These are phyloP conservation scores for Oreonectes daqikongensis DNA, from an alignment of 2,797 vertebrate genomes.

Conservation along the genomic window DNA sequence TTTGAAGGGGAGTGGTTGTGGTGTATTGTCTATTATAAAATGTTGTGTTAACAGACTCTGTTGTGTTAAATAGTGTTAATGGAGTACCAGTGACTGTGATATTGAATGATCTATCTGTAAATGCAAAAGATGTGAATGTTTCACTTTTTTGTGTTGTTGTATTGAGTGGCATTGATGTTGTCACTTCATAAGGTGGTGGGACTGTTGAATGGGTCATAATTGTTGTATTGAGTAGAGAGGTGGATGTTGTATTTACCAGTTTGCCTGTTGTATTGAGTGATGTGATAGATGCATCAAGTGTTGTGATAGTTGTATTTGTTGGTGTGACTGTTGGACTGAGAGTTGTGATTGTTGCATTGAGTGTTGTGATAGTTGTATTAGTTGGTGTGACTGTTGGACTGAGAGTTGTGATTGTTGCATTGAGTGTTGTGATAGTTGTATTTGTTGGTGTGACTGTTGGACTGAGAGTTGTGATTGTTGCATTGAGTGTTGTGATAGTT, in stretches of 20 bases:
- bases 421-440: background rate
- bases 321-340: background rate
- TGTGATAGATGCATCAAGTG: no score
- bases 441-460: no score
- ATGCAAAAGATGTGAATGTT: no score
- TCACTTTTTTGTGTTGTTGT: background rate
- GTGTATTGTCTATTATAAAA: background rate
- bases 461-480: background rate
- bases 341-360: no score
- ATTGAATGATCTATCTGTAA: no score
- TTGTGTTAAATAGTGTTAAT: background rate
- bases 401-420: background rate
- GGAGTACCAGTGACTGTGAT: background rate
- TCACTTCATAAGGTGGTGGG: no score
- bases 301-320: background rate
- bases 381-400: no score
- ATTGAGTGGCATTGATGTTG: no score
- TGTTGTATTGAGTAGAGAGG: background rate
- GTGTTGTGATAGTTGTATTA: no score
- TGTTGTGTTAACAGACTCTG: conserved; percentile 24
- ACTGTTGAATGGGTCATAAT: background rate
- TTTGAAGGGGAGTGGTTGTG: background rate
- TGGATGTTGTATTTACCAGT: background rate
- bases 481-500: no score
- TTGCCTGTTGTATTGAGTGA: background rate